Evolutionary conservation across 1,140 invertebrate genomes (phyloP).

Genomic region (Lepidostoma basale): DNA sequence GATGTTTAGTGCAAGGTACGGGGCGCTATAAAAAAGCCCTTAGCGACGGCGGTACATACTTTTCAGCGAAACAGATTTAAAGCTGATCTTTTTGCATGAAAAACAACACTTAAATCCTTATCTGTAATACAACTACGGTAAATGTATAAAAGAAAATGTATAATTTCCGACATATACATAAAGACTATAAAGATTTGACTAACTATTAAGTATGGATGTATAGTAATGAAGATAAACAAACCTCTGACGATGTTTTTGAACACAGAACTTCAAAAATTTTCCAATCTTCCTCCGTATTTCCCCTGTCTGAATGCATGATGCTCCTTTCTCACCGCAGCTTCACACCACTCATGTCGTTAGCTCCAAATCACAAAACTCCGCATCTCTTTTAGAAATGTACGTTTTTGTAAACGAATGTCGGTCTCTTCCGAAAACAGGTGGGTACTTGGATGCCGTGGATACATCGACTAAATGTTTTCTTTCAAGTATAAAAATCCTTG

Average conservation of each 20-base stretch:
- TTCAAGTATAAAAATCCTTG: constrained; percentile 4
- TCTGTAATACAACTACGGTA: background rate
- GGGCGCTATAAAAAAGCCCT: constrained; percentile 28
- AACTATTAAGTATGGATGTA: too few relatives aligned
- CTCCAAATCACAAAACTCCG: background rate
- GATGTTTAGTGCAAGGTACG: constrained; percentile 45
- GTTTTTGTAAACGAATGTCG: too few relatives aligned
- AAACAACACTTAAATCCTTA: background rate
- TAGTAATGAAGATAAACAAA: constrained; percentile 46
- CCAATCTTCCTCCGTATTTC: constrained; percentile 66
- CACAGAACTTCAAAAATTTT: constrained; percentile 69
- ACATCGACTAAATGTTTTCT: constrained; percentile 31
- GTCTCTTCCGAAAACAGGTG: constrained; percentile 20
- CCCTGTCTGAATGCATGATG: constrained; percentile 36
- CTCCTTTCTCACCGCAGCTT: background rate
- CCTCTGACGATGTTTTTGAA: constrained; percentile 55
- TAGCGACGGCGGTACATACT: too few relatives aligned
- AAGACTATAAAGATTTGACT: too few relatives aligned
- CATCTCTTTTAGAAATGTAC: too few relatives aligned
- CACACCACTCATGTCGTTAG: background rate
- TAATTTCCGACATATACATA: too few relatives aligned
- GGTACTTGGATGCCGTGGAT: constrained; percentile 1
- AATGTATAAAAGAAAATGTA: background rate
- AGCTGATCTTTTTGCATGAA: background rate
- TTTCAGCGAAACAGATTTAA: constrained; percentile 7